A percentile compares a stretch with the other conserved stretches of the same genome.
phyloP scores from a whole-genome alignment of 2,888 invertebrate genomes.

The Leptinotarsa haldemani region DNA sequence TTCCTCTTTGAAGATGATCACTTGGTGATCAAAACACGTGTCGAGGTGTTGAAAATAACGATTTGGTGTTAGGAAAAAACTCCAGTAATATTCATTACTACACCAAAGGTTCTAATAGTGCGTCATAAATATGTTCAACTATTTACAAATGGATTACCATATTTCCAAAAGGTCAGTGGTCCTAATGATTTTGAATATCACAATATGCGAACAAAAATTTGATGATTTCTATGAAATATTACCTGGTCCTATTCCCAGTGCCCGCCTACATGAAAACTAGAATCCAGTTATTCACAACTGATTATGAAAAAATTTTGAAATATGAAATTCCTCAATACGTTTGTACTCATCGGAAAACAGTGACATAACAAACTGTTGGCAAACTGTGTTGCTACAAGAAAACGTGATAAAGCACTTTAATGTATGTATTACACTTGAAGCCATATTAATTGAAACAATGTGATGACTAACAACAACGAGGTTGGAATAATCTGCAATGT shows the following conservation, averaged over 20 bases:
- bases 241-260: neutral
- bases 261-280: neutral
- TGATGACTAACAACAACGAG: constrained; percentile 18
- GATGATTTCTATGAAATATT: no score
- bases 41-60: no score
- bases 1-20: no score
- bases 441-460: constrained; percentile 11
- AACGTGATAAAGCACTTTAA: constrained; percentile 31
- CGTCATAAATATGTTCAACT: no score
- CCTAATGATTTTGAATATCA: no score
- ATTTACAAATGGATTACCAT: no score
- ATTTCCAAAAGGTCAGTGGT: no score
- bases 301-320: constrained; percentile 5
- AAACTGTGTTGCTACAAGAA: constrained; percentile 22
- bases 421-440: constrained; percentile 32
- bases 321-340: neutral
- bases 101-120: no score
- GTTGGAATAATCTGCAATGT: constrained; percentile 11
- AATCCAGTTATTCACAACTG: neutral
- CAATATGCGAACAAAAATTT: no score
- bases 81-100: no score
- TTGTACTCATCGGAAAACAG: neutral
- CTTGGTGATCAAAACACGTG: no score
- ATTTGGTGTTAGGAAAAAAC: no score
- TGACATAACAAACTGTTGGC: constrained; percentile 18